Base-by-base conservation (phyloP, 2,888 invertebrate genomes). In the Didymodactylos carnosus region DNA sequence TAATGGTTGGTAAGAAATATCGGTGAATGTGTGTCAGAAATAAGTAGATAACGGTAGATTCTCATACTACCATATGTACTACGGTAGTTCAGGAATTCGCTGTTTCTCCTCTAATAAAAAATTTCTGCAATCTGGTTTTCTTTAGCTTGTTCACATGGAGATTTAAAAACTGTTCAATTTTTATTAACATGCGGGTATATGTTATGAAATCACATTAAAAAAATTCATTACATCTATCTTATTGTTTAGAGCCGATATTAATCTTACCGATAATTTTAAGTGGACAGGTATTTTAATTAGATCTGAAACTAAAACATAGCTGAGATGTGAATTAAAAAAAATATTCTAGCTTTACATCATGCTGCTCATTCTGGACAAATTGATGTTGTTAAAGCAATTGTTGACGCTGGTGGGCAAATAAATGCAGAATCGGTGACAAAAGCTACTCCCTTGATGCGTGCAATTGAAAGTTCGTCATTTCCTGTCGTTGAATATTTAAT, bases 231-330 rank as follows among this genome's bases (percentile, higher is more conserved):
- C 23, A 53, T 16, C n/a, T 72, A 13, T 72, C 10, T 51, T 29
- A 43, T 25, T 39, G 8, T 78, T 25, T 78, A 82, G 82, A 69
- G 83, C 83, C 23, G 76, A 78, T 53, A 79, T 83, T 25, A 83
- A 82, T 78, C 78, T 80, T 4, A 76, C 78, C 41, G 84, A 84
- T 77, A 83, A 83, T 77, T 83, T 84, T 77, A 81, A 83, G 75
- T 84, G 84, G 84, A 82, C 83, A 25, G n/a, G n/a, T n/a, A n/a
- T n/a, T n/a, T n/a, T 81, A 83, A 2, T 77, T 84, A 13, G 83
- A 84, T 75, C 82, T 16, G 16, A 19, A 14, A 27, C 16, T 19
- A 49, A 43, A 25, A 75, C 11, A 14, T n/a, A 72, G 72, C 27
- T 16, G n/a, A n/a, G n/a, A n/a, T n/a, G n/a, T n/a, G n/a, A n/a